Conservation (phyloP, 1,140 invertebrate species). For the Galleria mellonella region DNA sequence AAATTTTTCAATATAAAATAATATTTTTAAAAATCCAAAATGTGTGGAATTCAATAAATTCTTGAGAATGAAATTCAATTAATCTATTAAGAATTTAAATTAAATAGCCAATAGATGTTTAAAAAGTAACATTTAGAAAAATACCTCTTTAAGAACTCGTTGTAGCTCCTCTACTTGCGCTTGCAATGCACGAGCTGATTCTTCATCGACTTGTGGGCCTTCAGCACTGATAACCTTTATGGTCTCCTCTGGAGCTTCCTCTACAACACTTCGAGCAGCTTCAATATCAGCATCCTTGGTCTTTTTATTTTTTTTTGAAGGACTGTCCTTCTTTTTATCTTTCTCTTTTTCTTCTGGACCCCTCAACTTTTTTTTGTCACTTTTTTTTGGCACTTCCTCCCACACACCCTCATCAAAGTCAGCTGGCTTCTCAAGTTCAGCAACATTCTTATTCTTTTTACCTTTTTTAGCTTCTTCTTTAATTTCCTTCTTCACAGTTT, state of each 20-base stretch:
- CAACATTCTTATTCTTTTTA: slow-evolving; percentile 70
- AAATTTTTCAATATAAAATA: too few species aligned
- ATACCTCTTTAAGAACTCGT: slow-evolving; percentile 66
- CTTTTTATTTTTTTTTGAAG: slow-evolving; percentile 60
- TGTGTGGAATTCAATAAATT: too few species aligned
- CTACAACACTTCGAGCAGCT: slow-evolving; percentile 31
- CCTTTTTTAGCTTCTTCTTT: slow-evolving; percentile 58
- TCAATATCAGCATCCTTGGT: slow-evolving; percentile 57
- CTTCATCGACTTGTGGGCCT: slow-evolving; percentile 55
- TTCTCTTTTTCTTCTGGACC: slow-evolving; percentile 80
- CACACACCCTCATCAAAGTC: slow-evolving; percentile 85
- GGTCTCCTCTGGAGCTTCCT: slow-evolving; percentile 36
- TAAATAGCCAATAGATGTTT: too few species aligned
- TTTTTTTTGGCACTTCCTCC: slow-evolving; percentile 81
- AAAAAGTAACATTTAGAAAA: too few species aligned
- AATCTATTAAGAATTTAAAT: too few species aligned
- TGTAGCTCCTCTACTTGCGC: slow-evolving; percentile 67
- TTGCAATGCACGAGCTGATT: slow-evolving; percentile 52
- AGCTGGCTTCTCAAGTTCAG: slow-evolving; percentile 77
- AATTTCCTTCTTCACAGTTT: slow-evolving; percentile 68
- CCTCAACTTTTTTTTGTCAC: slow-evolving; percentile 76
- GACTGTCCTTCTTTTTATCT: slow-evolving; percentile 54
- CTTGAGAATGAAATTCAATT: too few species aligned
- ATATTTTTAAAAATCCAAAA: too few species aligned
- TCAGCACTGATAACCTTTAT: slow-evolving; percentile 55